Evolutionary conservation across 2,888 invertebrate genomes (phyloP).

Genomic region (Apodemia mormo): DNA sequence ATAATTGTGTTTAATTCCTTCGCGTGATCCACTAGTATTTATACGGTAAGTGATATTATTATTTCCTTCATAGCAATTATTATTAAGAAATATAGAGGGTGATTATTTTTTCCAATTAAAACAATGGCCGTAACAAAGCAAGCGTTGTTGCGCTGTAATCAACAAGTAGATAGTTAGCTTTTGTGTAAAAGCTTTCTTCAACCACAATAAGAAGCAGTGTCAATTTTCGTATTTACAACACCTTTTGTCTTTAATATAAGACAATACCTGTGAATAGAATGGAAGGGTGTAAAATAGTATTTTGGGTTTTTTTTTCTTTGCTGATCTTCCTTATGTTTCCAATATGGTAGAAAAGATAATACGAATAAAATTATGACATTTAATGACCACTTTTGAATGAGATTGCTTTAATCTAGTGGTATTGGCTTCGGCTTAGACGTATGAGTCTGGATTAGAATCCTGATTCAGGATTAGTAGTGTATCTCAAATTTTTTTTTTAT

Average conservation of each 20-base stretch:
- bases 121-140: constrained; percentile 41
- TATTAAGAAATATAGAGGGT: not conserved
- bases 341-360: no score
- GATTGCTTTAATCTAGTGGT: no score
- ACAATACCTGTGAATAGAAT: not conserved
- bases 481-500: no score
- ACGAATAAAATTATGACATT: no score
- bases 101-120: constrained; percentile 13
- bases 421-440: no score
- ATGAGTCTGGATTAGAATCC: no score
- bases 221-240: not conserved
- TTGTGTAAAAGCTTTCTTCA: constrained; percentile 20
- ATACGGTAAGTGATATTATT: constrained; percentile 15
- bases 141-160: constrained; percentile 63
- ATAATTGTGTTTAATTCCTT: constrained; percentile 17
- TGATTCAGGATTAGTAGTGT: no score
- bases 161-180: constrained; percentile 53
- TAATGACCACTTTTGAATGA: no score
- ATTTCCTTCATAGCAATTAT: not conserved
- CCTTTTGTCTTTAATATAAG: not conserved
- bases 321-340: no score
- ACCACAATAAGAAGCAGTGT: not conserved
- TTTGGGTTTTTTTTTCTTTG: no score
- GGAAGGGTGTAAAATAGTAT: no score
- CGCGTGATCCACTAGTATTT: constrained; percentile 7